These are phyloP conservation scores for Drosophila rellima DNA, from an alignment of 2,888 invertebrate species.

Conservation along the genomic window DNA sequence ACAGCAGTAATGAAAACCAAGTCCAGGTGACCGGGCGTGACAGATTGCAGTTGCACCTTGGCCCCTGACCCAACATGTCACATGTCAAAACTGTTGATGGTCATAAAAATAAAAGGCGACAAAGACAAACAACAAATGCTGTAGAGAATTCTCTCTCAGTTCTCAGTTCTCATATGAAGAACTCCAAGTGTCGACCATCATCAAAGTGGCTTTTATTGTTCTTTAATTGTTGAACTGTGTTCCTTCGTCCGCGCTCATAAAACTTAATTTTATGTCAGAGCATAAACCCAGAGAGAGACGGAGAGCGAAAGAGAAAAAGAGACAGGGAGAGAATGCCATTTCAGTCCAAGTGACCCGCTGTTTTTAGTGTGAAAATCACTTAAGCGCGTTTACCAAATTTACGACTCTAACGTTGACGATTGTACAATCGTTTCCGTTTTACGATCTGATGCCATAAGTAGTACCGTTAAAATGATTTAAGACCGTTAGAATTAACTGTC, in stretches of 20 bases:
- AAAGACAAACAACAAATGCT: constrained; percentile 22
- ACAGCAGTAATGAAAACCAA: constrained; percentile 43
- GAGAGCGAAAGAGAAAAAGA: constrained; percentile 18
- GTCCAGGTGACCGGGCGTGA: constrained; percentile 68
- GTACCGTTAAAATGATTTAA: constrained; percentile 62
- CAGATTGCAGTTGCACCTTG: constrained; percentile 63
- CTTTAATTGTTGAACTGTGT: constrained; percentile 82
- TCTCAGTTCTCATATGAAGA: background rate
- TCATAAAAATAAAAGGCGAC: constrained; percentile 52
- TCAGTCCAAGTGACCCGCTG: constrained; percentile 66
- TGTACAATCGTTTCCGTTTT: constrained; percentile 62
- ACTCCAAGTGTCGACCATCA: constrained; percentile 38
- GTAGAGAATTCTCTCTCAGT: constrained; percentile 1
- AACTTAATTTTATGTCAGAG: constrained; percentile 69
- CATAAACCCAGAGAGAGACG: constrained; percentile 33
- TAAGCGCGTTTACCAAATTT: constrained; percentile 75
- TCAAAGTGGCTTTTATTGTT: constrained; percentile 78
- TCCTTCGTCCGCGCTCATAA: constrained; percentile 61
- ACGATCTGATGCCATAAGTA: constrained; percentile 49
- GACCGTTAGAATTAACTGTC: constrained; percentile 34
- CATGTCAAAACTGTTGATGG: constrained; percentile 70
- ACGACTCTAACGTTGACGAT: constrained; percentile 64
- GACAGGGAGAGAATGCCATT: constrained; percentile 21
- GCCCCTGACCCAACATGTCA: constrained; percentile 61
- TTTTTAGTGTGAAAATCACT: constrained; percentile 78